Evolutionary conservation across 2,888 invertebrate species (phyloP).

Genomic region (Cheilosia scutellata): DNA sequence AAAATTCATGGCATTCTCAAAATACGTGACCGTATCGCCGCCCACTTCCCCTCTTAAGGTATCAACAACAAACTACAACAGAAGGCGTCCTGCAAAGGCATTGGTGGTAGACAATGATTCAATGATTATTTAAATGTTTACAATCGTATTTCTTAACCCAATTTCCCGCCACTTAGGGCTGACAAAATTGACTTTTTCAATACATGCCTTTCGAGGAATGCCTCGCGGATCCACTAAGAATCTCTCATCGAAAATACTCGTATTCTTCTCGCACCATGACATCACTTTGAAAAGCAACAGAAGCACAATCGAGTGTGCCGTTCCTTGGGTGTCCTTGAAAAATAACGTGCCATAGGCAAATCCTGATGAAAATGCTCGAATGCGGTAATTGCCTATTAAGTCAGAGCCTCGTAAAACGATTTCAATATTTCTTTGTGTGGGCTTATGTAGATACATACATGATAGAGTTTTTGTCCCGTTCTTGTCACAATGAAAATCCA

Average conservation of each 20-base stretch:
- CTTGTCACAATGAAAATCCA: constrained; percentile 47
- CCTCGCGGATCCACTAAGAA: constrained; percentile 37
- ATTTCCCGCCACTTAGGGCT: constrained; percentile 66
- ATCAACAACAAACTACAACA: background rate
- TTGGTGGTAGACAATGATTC: constrained; percentile 27
- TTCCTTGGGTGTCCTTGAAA: constrained; percentile 44
- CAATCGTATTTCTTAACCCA: constrained; percentile 66
- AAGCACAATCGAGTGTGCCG: constrained; percentile 40
- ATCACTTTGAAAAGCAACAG: constrained; percentile 47
- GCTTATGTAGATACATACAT: constrained; percentile 6
- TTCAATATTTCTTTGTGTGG: constrained; percentile 45
- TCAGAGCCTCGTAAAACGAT: constrained; percentile 68
- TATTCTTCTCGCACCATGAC: constrained; percentile 1
- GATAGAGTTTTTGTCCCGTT: constrained; percentile 7
- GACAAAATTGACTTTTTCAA: constrained; percentile 63
- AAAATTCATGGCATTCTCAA: constrained; percentile 28
- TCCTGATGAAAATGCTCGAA: constrained; percentile 65
- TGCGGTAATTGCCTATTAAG: constrained; percentile 73
- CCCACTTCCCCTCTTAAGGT: constrained; percentile 1
- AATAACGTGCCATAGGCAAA: constrained; percentile 62
- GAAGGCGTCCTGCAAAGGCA: background rate
- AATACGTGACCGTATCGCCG: constrained; percentile 11
- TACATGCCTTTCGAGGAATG: constrained; percentile 46
- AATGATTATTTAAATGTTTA: constrained; percentile 61
- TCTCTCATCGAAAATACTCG: background rate